phyloP scores from a whole-genome alignment of 2,888 invertebrate species.

The Eupithecia pulchellata region DNA sequence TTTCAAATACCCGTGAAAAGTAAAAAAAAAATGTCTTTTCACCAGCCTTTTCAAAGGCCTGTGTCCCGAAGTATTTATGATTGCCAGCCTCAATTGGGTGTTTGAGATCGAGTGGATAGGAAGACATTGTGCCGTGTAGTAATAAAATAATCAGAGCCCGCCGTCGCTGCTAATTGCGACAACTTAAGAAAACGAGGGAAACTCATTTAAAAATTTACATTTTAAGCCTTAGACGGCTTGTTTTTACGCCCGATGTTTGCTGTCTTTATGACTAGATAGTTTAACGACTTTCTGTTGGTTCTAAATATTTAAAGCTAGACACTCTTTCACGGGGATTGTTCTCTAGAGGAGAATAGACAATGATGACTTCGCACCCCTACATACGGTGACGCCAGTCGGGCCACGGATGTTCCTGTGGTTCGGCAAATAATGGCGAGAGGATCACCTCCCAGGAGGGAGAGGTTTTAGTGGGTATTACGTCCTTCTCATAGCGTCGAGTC shows the following conservation, averaged over 20 bases:
- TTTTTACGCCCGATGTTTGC: not conserved
- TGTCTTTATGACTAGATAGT: not conserved
- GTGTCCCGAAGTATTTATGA: slow-evolving; percentile 52
- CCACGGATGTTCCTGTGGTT: no score
- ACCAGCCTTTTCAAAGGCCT: slow-evolving; percentile 6
- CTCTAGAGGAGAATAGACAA: no score
- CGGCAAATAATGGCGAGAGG: no score
- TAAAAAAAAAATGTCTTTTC: not conserved
- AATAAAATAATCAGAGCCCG: slow-evolving; percentile 46
- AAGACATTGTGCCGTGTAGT: slow-evolving; percentile 41
- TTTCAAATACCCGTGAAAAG: not conserved
- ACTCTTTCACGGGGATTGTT: no score
- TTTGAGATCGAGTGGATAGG: slow-evolving; percentile 52
- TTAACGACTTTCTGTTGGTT: no score
- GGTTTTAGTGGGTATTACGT: no score
- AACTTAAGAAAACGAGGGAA: slow-evolving; percentile 7
- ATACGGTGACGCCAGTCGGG: no score
- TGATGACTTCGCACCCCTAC: no score
- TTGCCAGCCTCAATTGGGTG: slow-evolving; percentile 48
- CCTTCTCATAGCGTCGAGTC: no score
- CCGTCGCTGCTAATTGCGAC: slow-evolving; percentile 40
- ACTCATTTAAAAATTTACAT: slow-evolving; percentile 19
- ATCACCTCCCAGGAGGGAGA: no score
- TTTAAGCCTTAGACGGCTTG: not conserved
- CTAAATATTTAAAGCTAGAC: no score